Base-by-base conservation (phyloP, 2,113 vertebrate genomes). In the Pelmatolapia mariae region DNA sequence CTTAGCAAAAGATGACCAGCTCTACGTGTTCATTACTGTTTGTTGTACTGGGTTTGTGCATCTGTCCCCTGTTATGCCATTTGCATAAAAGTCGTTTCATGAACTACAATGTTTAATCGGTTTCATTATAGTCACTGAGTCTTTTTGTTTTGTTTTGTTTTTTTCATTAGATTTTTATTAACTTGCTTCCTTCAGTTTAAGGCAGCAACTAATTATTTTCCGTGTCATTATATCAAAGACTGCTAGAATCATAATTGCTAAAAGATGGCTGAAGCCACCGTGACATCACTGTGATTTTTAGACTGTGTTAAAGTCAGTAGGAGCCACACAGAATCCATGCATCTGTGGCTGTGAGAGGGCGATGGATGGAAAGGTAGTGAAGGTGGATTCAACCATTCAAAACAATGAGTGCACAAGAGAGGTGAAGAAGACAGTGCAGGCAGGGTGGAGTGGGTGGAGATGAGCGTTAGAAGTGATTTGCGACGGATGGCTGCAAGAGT, bases 51-150 rank as follows among this genome's bases (percentile, higher is more conserved):
- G 95, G 95, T 95, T 96, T 95, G 94, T 97, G 94, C 96, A 93
- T 94, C 94, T 95, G 94, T 95, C 89, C 92, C 94, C 84, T 90
- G 92, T 96, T 95, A 92, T 92, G 68, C 94, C 95, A 95, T 97
- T 96, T 96, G 95, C 96, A 97, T 97, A 97, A 97, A 97, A 93
- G 94, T 94, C 63, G 94, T 96, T 96, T 96, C 95, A 96, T 96
- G 93, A 95, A 94, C 57, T 80, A 76, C 13, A 81, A 66, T n/a
- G 52, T 54, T 53, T 56, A 52, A 15, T 92, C 15, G 0, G 43
- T 89, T 89, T 89, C 31, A 81, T 89, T 88, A 33, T 50, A 31
- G 16, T 59, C 18, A 18, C 15, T 18, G 38, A 36, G 6, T 15
- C 40, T 33, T 29, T 40, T 68, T 40, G 2, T n/a, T 66, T 33